Evolutionary conservation across 1,140 invertebrate species (phyloP).

Genomic region (Calephelis nemesis): DNA sequence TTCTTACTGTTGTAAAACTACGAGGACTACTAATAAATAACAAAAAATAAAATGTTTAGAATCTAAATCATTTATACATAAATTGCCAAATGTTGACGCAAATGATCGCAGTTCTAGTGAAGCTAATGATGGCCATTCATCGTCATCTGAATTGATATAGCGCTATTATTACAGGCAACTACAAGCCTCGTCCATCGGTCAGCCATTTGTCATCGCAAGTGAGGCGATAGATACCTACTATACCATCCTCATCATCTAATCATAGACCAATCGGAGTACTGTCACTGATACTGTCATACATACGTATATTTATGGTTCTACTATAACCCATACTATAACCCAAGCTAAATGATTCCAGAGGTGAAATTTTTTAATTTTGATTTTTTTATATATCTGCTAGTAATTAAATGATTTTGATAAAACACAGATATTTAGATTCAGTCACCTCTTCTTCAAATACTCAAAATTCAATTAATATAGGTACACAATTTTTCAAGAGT

Average conservation of each 20-base stretch:
- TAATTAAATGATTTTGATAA: too few species aligned
- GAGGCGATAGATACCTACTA: conserved; percentile 30
- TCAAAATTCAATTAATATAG: too few species aligned
- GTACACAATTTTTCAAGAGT: too few species aligned
- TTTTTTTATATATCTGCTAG: too few species aligned
- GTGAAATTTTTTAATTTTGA: too few species aligned
- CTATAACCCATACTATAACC: too few species aligned
- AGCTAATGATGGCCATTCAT: conserved; percentile 69
- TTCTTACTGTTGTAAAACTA: too few species aligned
- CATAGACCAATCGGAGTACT: conserved; percentile 26
- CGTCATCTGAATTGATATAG: conserved; percentile 61
- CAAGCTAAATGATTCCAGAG: too few species aligned
- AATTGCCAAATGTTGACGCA: conserved; percentile 45
- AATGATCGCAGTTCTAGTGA: conserved; percentile 45
- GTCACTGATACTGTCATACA: neutral
- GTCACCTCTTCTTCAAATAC: too few species aligned
- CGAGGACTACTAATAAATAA: too few species aligned
- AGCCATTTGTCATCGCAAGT: conserved; percentile 49
- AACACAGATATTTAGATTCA: too few species aligned
- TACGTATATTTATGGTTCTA: neutral
- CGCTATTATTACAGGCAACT: conserved; percentile 56
- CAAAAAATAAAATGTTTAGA: too few species aligned
- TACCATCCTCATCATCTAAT: conserved; percentile 46
- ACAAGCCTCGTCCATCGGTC: conserved; percentile 47
- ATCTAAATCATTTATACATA: conserved; percentile 32